phyloP scores from a whole-genome alignment of 2,797 vertebrate genomes.

The Epinephelus malabaricus region DNA sequence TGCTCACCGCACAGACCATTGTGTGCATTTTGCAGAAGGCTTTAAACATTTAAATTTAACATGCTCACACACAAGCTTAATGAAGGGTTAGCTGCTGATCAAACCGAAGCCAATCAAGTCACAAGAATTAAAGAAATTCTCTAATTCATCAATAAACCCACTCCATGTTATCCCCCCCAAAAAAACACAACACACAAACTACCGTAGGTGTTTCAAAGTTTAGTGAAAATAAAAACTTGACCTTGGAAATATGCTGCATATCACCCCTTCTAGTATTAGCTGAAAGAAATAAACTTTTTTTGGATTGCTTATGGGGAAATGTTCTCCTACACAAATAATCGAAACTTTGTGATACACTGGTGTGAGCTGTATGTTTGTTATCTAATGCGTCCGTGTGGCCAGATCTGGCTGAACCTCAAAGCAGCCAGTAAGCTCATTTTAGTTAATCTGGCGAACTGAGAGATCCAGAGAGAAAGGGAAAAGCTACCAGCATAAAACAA shows the following conservation, averaged over 20 bases:
- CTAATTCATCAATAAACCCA: background rate
- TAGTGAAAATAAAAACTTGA: background rate
- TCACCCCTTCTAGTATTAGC: background rate
- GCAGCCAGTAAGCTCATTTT: constrained; percentile 65
- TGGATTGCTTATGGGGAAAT: background rate
- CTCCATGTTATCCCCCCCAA: background rate
- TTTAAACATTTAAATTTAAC: constrained; percentile 22
- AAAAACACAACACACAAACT: background rate
- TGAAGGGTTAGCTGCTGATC: constrained; percentile 33
- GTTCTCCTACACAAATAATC: constrained; percentile 18
- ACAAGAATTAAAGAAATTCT: background rate
- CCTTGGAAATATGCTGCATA: constrained; percentile 1
- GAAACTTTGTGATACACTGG: constrained; percentile 40
- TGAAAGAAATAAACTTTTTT: constrained; percentile 4
- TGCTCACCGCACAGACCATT: constrained; percentile 26
- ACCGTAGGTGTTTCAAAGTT: background rate
- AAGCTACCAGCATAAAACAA: constrained; percentile 64
- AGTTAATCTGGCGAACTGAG: constrained; percentile 58
- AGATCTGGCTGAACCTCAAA: constrained; percentile 69
- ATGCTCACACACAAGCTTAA: constrained; percentile 59
- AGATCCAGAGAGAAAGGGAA: constrained; percentile 18
- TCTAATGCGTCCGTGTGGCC: constrained; percentile 44
- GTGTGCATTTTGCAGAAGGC: constrained; percentile 41
- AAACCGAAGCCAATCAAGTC: constrained; percentile 6
- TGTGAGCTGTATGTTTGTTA: constrained; percentile 43